These are phyloP conservation scores for Suillia variegata DNA, from an alignment of 2,888 invertebrate genomes.

Conservation along the genomic window DNA sequence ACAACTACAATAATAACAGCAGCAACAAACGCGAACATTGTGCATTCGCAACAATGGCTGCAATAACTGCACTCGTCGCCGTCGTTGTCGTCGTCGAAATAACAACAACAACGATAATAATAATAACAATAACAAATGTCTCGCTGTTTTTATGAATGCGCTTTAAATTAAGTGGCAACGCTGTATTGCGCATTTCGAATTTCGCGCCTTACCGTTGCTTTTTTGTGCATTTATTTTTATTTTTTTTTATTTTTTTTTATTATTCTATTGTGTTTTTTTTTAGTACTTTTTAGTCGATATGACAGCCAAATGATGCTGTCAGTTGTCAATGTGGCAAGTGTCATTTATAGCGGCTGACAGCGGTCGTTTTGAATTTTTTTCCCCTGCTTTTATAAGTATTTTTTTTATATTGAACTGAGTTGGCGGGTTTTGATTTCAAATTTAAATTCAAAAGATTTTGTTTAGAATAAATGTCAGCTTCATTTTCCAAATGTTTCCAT, in stretches of 20 bases:
- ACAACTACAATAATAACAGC: constrained; percentile 27
- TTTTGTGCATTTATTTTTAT: background rate
- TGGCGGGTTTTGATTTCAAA: too few species aligned
- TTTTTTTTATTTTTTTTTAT: background rate
- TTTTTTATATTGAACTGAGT: too few species aligned
- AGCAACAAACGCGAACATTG: constrained; percentile 21
- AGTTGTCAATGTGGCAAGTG: constrained; percentile 59
- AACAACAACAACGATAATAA: too few species aligned
- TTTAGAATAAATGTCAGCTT: too few species aligned
- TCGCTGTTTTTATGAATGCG: background rate
- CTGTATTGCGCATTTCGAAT: constrained; percentile 14
- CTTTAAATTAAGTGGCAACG: constrained; percentile 49
- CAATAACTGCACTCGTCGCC: constrained; percentile 28
- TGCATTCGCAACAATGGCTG: constrained; percentile 47
- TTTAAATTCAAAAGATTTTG: too few species aligned
- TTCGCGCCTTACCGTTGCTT: background rate
- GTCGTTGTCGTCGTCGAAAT: too few species aligned
- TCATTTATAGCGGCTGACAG: constrained; percentile 56
- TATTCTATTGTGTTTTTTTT: background rate
- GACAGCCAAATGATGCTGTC: constrained; percentile 52
- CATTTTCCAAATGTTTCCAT: too few species aligned
- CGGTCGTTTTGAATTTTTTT: too few species aligned
- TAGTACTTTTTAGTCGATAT: too few species aligned
- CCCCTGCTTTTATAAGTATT: too few species aligned
- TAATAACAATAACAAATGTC: too few species aligned